These are phyloP conservation scores for Idaea straminata DNA, from an alignment of 2,888 invertebrate species.

Conservation along the genomic window DNA sequence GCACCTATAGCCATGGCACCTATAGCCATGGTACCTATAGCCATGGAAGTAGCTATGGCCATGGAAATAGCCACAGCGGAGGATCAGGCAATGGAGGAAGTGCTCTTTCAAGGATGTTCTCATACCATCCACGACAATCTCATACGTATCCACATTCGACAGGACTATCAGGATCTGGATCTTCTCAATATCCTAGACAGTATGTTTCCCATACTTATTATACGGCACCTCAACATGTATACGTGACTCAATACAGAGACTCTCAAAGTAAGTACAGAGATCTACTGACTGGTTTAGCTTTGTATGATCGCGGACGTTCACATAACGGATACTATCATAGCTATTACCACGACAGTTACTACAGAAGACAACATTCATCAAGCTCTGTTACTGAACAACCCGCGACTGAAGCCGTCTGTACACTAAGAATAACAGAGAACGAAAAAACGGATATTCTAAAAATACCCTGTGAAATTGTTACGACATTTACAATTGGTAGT, in stretches of 20 bases:
- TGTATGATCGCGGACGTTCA: slow-evolving; percentile 69
- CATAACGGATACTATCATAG: slow-evolving; percentile 54
- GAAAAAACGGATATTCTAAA: slow-evolving; percentile 48
- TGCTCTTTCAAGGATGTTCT: not conserved
- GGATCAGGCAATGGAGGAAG: not conserved
- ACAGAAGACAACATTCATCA: slow-evolving; percentile 44
- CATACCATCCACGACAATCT: not conserved
- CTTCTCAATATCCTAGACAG: slow-evolving; percentile 12
- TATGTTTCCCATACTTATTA: slow-evolving; percentile 41
- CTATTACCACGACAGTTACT: slow-evolving; percentile 69
- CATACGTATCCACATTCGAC: not conserved
- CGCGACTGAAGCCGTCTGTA: slow-evolving; percentile 51
- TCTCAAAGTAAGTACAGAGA: slow-evolving; percentile 65
- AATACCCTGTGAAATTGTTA: slow-evolving; percentile 72
- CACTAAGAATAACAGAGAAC: slow-evolving; percentile 57
- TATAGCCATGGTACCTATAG: not conserved
- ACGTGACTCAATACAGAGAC: slow-evolving; percentile 61
- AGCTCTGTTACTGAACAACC: slow-evolving; percentile 30
- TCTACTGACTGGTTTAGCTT: slow-evolving; percentile 60
- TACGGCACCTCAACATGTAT: slow-evolving; percentile 59
- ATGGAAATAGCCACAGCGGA: not conserved
- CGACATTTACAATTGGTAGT: slow-evolving; percentile 62
- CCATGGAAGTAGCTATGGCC: not conserved
- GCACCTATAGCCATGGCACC: not conserved
- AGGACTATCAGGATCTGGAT: slow-evolving; percentile 5